phyloP scores from a whole-genome alignment of 1,140 invertebrate genomes.

The Neuroterus valhalla region DNA sequence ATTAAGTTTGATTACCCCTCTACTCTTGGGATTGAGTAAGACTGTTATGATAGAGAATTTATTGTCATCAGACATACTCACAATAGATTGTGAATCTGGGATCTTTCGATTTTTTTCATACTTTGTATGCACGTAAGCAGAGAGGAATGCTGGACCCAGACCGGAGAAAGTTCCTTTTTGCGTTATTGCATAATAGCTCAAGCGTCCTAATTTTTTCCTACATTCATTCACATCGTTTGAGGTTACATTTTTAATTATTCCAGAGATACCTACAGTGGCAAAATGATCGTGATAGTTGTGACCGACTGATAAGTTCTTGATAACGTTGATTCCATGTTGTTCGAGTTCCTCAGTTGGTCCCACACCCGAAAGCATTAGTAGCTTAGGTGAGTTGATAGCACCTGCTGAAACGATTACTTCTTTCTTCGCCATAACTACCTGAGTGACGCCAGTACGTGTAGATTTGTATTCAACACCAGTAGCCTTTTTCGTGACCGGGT shows the following conservation, averaged over 20 bases:
- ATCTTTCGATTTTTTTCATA: slow-evolving; percentile 57
- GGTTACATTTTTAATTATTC: slow-evolving; percentile 71
- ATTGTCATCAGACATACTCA: slow-evolving; percentile 75
- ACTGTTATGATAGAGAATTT: slow-evolving; percentile 68
- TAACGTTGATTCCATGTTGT: slow-evolving; percentile 72
- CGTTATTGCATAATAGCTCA: slow-evolving; percentile 69
- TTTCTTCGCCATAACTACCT: slow-evolving; percentile 75
- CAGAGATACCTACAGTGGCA: slow-evolving; percentile 77
- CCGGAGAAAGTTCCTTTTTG: slow-evolving; percentile 64
- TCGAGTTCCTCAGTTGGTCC: slow-evolving; percentile 75
- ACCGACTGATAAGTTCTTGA: slow-evolving; percentile 81
- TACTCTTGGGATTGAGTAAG: slow-evolving; percentile 71
- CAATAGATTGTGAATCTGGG: slow-evolving; percentile 81
- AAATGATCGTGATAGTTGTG: slow-evolving; percentile 82
- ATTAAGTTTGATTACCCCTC: slow-evolving; percentile 74
- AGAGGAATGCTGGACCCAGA: slow-evolving; percentile 59
- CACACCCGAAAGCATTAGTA: slow-evolving; percentile 79
- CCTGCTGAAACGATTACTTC: no score
- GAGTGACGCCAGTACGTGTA: slow-evolving; percentile 68
- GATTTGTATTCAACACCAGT: slow-evolving; percentile 80
- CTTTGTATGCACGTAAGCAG: slow-evolving; percentile 64
- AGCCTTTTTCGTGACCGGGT: slow-evolving; percentile 80
- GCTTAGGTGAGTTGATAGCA: no score
- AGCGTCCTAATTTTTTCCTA: slow-evolving; percentile 74
- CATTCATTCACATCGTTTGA: slow-evolving; percentile 73